phyloP scores from a whole-genome alignment of 2,888 invertebrate genomes.

The Eupithecia centaureata region DNA sequence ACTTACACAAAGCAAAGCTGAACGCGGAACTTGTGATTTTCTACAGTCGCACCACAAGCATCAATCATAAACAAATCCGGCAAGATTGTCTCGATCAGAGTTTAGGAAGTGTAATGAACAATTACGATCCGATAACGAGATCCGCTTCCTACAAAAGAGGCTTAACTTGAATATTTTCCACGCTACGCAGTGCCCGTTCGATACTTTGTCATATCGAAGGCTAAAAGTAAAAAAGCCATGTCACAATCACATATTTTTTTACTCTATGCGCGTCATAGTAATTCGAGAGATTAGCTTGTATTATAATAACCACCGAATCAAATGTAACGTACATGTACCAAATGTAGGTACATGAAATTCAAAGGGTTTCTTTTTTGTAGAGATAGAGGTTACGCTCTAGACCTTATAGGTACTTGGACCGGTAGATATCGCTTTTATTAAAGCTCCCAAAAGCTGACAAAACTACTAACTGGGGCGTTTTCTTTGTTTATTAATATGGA shows the following conservation, averaged over 20 bases:
- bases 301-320: not conserved
- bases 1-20: constrained; percentile 40
- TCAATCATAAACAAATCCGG: constrained; percentile 76
- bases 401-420: no score
- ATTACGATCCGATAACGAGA: constrained; percentile 68
- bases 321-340: no score
- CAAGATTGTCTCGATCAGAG: constrained; percentile 67
- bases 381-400: not conserved
- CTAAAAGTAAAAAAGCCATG: constrained; percentile 7
- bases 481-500: not conserved
- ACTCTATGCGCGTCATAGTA: not conserved
- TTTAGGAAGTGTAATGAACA: constrained; percentile 76
- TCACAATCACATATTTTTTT: not conserved
- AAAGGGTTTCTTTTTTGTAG: no score
- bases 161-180: constrained; percentile 41
- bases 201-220: constrained; percentile 31
- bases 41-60: constrained; percentile 55
- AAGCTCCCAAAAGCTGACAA: not conserved
- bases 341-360: no score
- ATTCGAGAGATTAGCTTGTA: not conserved
- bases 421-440: not conserved
- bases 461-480: not conserved
- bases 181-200: constrained; percentile 39
- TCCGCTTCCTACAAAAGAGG: constrained; percentile 71
- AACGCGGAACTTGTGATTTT: constrained; percentile 69